Evolutionary conservation across 2,888 invertebrate genomes (phyloP), one percentile per base, ranked within the genome.

Genomic region (Acanthacorydalis orientalis): DNA sequence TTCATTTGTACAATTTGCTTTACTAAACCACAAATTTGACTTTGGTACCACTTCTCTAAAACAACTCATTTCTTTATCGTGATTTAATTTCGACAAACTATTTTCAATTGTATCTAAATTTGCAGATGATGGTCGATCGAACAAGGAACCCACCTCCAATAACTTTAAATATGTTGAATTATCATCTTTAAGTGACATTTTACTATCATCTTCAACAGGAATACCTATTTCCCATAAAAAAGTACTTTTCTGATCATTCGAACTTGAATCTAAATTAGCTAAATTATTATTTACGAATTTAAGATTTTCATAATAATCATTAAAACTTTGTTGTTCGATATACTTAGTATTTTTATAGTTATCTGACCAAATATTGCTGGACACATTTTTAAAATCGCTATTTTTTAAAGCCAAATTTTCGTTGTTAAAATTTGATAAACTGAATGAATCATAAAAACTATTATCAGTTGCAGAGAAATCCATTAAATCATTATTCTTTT

Each of bases 41-140:
- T 43, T 43, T 7, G 70, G 69, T 51, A 71, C 65, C 46, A 77
- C 74, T 62, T 78, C 77, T 44, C 63, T 73, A 64, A 80, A 80
- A 52, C 73, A 72, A 62, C 77, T 79, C 53, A 66, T 64, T 51
- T 74, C 73, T 56, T 71, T 74, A 60, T 72, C 74, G 60, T 77
- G 77, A 60, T 77, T 78, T 60, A 80, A 61, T 51, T 72, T 71
- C 53, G 73, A 64, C 57, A 75, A 68, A 53, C 74, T 75, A 56
- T 55, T 57, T 46, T 68, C 23, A 23, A 23, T 23, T 23, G 23
- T 23, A 23, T 23, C 23, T 23, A 23, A 23, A 4, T 23, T 23
- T 23, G 23, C 23, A 23, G 23, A 23, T 23, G 23, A 23, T 23
- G 23, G 23, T 6, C 6, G 23, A 6, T 23, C 23, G 6, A 23